A percentile compares a stretch with the other conserved stretches of the same genome.
Evolutionary conservation across 2,797 vertebrate genomes (phyloP).

Genomic region (Sebastes hubbsi): DNA sequence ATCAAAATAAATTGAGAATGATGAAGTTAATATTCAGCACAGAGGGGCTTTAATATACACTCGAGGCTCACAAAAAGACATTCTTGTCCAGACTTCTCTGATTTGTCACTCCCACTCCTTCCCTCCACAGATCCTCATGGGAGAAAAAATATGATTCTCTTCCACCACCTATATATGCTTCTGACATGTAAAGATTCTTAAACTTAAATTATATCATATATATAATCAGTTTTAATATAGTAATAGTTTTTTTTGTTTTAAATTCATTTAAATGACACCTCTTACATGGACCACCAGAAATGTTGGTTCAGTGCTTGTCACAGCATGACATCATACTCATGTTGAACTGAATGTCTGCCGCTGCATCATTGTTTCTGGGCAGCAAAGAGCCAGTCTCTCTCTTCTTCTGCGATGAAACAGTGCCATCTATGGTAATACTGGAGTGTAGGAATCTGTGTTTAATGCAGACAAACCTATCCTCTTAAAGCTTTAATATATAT

Average conservation of each 20-base stretch:
- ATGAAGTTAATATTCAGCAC: constrained; percentile 45
- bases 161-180: neutral
- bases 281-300: neutral
- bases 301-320: constrained; percentile 17
- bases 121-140: neutral
- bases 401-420: constrained; percentile 66
- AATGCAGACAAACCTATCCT: neutral
- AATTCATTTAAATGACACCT: neutral
- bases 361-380: constrained; percentile 61
- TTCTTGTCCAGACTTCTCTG: neutral
- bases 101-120: constrained; percentile 21
- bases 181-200: neutral
- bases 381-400: constrained; percentile 28
- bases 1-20: constrained; percentile 46
- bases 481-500: neutral
- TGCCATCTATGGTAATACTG: constrained; percentile 69
- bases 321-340: constrained; percentile 54
- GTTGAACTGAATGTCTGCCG: constrained; percentile 15
- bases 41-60: constrained; percentile 47
- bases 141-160: constrained; percentile 2
- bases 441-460: neutral
- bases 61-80: constrained; percentile 49
- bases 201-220: neutral
- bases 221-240: neutral
- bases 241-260: neutral